Evolutionary conservation across 2,113 vertebrate genomes (phyloP).

Genomic region (Hemibagrus wyckioides): DNA sequence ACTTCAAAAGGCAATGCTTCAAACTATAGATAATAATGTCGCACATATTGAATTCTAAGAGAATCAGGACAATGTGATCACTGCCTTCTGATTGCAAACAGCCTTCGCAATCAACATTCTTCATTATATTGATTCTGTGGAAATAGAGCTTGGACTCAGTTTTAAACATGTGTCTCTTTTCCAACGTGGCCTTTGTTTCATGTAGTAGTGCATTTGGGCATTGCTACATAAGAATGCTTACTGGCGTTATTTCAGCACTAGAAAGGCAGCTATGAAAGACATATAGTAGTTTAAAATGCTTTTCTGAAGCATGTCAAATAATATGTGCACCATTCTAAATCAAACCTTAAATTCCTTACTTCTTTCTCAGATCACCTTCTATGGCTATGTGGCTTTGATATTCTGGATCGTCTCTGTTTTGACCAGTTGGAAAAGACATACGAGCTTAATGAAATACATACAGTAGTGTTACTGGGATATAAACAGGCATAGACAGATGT

Average conservation of each 20-base stretch:
- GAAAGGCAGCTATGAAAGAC: neutral
- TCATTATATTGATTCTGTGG: neutral
- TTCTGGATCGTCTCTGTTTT: neutral
- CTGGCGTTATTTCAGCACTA: neutral
- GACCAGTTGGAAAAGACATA: neutral
- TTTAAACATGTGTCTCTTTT: neutral
- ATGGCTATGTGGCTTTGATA: neutral
- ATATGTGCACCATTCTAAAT: neutral
- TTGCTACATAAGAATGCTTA: neutral
- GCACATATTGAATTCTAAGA: neutral
- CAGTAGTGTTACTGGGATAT: no score
- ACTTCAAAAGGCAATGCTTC: neutral
- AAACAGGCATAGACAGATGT: neutral
- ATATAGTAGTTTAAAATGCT: neutral
- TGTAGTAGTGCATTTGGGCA: neutral
- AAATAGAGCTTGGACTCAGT: neutral
- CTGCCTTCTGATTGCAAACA: neutral
- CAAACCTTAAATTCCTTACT: slow-evolving; percentile 7
- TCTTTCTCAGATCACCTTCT: neutral
- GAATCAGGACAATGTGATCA: neutral
- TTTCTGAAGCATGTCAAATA: neutral
- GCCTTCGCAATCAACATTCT: neutral
- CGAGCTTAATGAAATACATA: neutral
- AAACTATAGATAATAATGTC: neutral
- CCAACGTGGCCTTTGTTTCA: neutral